Evolutionary conservation across 2,113 vertebrate genomes (phyloP), one percentile per base, ranked within the genome.

Genomic region (Lepisosteus oculatus): DNA sequence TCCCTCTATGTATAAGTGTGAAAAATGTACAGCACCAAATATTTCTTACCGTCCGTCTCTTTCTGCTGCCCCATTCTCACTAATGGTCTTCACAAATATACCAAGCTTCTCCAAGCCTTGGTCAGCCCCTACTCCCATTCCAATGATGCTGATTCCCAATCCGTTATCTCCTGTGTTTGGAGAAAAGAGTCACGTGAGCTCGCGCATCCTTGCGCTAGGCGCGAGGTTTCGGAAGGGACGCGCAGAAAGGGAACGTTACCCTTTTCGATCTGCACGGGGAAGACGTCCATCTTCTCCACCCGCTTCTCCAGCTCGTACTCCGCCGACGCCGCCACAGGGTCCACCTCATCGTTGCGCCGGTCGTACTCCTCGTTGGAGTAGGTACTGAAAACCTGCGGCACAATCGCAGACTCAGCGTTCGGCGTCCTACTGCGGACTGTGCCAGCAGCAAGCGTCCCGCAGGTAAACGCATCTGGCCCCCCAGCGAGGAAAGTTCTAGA

Each of bases 281-380:
- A 96, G 65, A 96, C 95, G 41, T 97, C 95, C 95, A 97, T 97
- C 89, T 96, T 97, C 85, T 97, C 95, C 82, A 97, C 95, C 61
- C 95, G 92, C 79, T 97, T 97, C 83, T 97, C 95, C 85, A 97
- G 88, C 79, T 97, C 95, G 59, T 96, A 97, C 65, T 96, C 95
- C 3, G 95, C 95, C 55, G 95, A 97, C 3, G 95, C 95, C 64
- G 95, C 93, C 66, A 97, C 95, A 6, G 95, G 95, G 65, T 97
- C 95, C 83, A 97, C 95, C 55, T 97, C 95, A 75, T 97, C 95
- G 17, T 97, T 97, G 44, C 95, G 93, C 55, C 95, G 90, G 81
- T 97, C 95, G 14, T 97, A 97, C 3, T 96, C 95, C 82, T 97
- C 95, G 78, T 97, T 96, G 59, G 95, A 96, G 74, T 93, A 97